Evolutionary conservation across 2,888 invertebrate genomes (phyloP).

Genomic region (Leptinotarsa tumamoca): DNA sequence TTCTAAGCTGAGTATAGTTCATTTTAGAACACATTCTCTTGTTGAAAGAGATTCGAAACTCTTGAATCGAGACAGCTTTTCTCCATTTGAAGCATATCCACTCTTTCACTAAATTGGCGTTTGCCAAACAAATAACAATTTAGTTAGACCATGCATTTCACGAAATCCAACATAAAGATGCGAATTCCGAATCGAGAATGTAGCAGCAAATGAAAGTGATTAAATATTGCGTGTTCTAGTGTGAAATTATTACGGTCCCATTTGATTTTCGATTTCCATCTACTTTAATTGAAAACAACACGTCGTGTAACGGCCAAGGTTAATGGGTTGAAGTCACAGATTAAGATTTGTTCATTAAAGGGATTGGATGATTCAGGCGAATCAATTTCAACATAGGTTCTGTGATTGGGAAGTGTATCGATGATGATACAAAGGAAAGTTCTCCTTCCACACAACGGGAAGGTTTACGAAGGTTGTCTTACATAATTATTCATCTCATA

Average conservation of each 20-base stretch:
- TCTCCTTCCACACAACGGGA: no score
- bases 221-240: constrained; percentile 56
- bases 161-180: neutral
- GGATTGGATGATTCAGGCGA: neutral
- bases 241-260: constrained; percentile 48
- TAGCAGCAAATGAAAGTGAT: constrained; percentile 53
- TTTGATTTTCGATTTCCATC: constrained; percentile 52
- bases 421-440: no score
- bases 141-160: neutral
- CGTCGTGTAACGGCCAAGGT: constrained; percentile 56
- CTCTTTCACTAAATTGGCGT: neutral
- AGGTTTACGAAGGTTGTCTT: neutral
- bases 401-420: neutral
- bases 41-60: neutral
- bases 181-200: constrained; percentile 16
- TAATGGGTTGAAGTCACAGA: constrained; percentile 53
- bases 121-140: neutral
- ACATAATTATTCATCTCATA: neutral
- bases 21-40: neutral
- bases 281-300: constrained; percentile 55
- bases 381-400: neutral
- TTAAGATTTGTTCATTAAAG: constrained; percentile 38
- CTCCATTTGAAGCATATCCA: neutral
- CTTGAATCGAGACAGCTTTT: constrained; percentile 3
- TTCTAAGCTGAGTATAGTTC: neutral